Base-by-base conservation (phyloP, 2,888 invertebrate genomes). In the Agrotis clavis region DNA sequence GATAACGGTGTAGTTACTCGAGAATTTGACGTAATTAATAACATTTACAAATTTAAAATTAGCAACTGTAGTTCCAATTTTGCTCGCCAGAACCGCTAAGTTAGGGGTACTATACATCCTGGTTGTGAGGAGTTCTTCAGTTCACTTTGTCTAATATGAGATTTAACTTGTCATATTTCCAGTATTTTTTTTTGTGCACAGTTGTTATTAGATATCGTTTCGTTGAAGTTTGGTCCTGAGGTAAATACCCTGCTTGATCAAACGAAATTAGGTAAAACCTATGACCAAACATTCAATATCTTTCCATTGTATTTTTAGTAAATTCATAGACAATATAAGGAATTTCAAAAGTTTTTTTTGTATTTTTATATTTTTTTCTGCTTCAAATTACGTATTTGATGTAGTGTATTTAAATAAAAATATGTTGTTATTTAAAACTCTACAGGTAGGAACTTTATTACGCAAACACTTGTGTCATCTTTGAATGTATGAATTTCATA, bases 141-240 rank as follows among this genome's bases (percentile, higher is more conserved):
- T 65, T 62, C 16, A 18, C 19, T 59, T 47, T 74, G 50, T 64
- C n/a, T 56, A 16, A 25, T 41, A 60, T 51, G 11, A 41, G 21
- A 59, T 18, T 54, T 16, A 74, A 54, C 35, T 21, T 54, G 57
- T 53, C 54, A 51, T n/a, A 59, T 63, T 79, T 83, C 16, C 18
- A 65, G 57, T 61, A 67, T 53, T 50, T 61, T 13, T 18, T 74
- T 65, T 67, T 56, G 65, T 62, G 59, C 61, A 4, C 2, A 65
- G 60, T 67, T 68, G 60, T 71, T 79, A 62, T 68, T 64, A 57
- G 25, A 62, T 54, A 14, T 47, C 5, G 51, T 57, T 79, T 76
- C 47, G 25, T 66, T 48, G 50, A 70, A 76, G 19, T 63, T 4
- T 19, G 14, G 6, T 25, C n/a, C 1, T 4, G 50, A 16, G 30